A percentile compares a stretch with the other conserved stretches of the same genome.
Conservation (phyloP, 2,113 vertebrate genomes). For the Protomyctophum bolini region DNA sequence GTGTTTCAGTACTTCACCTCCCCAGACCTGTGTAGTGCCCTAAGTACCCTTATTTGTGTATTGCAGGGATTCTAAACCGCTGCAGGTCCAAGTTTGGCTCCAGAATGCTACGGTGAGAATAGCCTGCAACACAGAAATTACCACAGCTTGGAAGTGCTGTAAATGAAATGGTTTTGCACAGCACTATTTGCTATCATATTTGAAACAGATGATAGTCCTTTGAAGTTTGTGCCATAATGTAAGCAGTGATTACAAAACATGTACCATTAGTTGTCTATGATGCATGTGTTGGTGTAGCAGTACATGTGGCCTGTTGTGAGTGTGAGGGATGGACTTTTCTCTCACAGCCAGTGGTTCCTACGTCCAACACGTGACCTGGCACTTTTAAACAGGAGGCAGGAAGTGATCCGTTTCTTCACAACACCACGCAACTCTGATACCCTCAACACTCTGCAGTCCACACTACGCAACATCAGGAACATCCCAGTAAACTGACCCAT, state of each 20-base stretch:
- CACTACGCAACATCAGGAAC: constrained; percentile 90
- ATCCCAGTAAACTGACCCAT: constrained; percentile 80
- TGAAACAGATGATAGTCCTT: background rate
- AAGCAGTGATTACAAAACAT: too few species aligned
- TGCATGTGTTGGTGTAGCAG: background rate
- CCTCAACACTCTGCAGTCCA: constrained; percentile 84
- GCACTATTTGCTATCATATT: background rate
- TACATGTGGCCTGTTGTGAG: background rate
- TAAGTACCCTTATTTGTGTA: background rate
- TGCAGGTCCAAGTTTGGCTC: constrained; percentile 80
- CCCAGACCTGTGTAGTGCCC: background rate
- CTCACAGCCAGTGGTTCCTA: constrained; percentile 87
- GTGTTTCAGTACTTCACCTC: background rate
- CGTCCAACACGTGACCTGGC: constrained; percentile 85
- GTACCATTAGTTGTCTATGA: too few species aligned
- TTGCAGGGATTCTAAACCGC: constrained; percentile 75
- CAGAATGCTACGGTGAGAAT: constrained; percentile 72
- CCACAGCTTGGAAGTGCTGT: background rate
- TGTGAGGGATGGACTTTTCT: background rate
- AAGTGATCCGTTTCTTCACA: constrained; percentile 92
- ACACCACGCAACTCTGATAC: constrained; percentile 85
- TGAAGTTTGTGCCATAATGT: too few species aligned
- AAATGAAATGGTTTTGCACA: background rate
- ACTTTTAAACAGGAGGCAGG: constrained; percentile 87
- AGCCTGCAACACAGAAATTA: background rate